A percentile compares a stretch with the other conserved stretches of the same genome.
These are phyloP conservation scores for Pseudolaguvia tuberculata DNA, from an alignment of 2,113 vertebrate genomes.

Conservation along the genomic window DNA sequence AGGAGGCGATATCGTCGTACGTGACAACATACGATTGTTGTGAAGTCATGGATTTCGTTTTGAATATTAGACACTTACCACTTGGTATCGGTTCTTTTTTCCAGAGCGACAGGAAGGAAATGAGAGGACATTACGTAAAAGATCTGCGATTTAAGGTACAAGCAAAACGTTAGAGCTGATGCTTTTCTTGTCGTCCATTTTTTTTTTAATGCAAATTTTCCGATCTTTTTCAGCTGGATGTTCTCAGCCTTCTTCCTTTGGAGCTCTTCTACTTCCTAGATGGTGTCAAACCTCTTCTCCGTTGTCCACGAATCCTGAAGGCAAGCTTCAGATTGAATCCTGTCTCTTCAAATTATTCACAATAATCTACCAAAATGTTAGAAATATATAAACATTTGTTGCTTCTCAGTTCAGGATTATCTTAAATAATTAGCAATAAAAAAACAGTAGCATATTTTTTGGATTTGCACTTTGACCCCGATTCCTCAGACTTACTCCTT, in stretches of 20 bases:
- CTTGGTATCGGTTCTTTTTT: constrained; percentile 12
- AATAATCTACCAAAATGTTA: not conserved
- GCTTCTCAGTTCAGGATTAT: not conserved
- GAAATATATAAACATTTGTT: not conserved
- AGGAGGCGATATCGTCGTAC: constrained; percentile 89
- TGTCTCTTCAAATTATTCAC: not conserved
- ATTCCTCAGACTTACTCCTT: too few species aligned
- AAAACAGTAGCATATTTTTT: too few species aligned
- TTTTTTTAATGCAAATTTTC: not conserved
- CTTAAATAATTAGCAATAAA: not conserved
- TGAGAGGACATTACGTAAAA: constrained; percentile 84
- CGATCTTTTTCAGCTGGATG: constrained; percentile 78
- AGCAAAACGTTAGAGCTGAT: not conserved
- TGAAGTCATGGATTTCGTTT: too few species aligned
- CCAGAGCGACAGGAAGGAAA: constrained; percentile 83
- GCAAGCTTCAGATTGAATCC: constrained; percentile 54
- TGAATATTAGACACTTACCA: not conserved
- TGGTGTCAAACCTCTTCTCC: constrained; percentile 83
- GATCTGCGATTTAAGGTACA: constrained; percentile 85
- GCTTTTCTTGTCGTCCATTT: not conserved
- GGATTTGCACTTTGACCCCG: too few species aligned
- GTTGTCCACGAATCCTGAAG: constrained; percentile 88
- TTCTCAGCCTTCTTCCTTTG: constrained; percentile 82
- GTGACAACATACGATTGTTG: too few species aligned
- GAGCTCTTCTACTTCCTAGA: constrained; percentile 88